phyloP scores from a whole-genome alignment of 1,140 invertebrate species.

The Asbolus verrucosus region DNA sequence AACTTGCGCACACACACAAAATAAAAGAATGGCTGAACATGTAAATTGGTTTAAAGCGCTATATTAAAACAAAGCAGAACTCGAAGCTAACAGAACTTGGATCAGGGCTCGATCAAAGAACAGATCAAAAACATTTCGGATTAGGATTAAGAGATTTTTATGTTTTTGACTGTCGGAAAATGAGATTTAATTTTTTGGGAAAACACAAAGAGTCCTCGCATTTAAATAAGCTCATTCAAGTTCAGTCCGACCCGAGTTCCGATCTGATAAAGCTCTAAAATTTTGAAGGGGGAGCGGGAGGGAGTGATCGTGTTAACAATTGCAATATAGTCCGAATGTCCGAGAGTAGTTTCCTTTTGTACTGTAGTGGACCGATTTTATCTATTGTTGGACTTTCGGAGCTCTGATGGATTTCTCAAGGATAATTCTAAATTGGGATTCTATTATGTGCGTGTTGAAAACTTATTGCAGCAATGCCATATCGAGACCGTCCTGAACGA shows the following conservation, averaged over 20 bases:
- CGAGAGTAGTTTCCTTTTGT: conserved; percentile 22
- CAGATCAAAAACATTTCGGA: conserved; percentile 13
- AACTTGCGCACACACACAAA: conserved; percentile 22
- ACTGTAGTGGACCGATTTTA: conserved; percentile 12
- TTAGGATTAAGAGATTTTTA: too few species aligned
- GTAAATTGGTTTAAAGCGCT: conserved; percentile 12
- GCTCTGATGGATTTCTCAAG: conserved; percentile 20
- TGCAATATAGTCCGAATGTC: conserved; percentile 1
- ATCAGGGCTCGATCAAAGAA: conserved; percentile 6
- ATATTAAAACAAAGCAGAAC: conserved; percentile 1
- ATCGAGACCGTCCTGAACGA: neutral
- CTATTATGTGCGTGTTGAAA: conserved; percentile 13
- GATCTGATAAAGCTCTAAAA: too few species aligned
- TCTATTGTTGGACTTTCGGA: conserved; percentile 14
- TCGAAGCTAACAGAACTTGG: neutral
- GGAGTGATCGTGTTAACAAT: conserved; percentile 30
- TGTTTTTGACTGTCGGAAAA: too few species aligned
- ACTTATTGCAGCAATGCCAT: neutral
- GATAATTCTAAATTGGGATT: conserved; percentile 21
- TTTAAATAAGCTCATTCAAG: neutral
- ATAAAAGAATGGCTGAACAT: conserved; percentile 20
- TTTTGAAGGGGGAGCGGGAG: too few species aligned
- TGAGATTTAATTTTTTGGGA: too few species aligned
- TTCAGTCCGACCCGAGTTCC: neutral
- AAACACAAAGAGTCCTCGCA: too few species aligned